phyloP scores from a whole-genome alignment of 2,113 vertebrate species.

The Ochotona princeps region DNA sequence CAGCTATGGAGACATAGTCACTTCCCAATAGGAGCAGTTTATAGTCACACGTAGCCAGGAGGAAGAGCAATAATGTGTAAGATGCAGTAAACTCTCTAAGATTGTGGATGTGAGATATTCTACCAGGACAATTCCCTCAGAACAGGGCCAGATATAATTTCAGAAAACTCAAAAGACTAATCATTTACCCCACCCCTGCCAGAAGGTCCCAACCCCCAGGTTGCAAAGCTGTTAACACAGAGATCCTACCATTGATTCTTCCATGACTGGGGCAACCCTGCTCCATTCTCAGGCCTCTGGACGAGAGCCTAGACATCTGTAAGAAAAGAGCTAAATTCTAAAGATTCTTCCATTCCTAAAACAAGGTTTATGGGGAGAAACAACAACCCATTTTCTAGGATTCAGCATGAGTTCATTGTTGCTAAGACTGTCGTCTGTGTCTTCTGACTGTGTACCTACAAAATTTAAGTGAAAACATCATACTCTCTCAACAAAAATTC shows the following conservation, averaged over 20 bases:
- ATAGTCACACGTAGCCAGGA: neutral
- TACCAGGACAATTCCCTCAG: neutral
- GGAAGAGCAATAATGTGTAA: neutral
- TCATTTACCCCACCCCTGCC: neutral
- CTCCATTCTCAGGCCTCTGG: neutral
- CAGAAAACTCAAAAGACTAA: slow-evolving; percentile 3
- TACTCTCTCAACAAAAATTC: neutral
- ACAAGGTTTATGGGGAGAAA: neutral
- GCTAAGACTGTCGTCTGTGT: neutral
- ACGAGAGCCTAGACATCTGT: neutral
- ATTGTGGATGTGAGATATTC: neutral
- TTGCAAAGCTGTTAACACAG: neutral
- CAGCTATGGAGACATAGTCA: neutral
- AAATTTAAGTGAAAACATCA: slow-evolving; percentile 12
- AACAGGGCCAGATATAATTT: neutral
- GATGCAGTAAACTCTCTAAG: neutral
- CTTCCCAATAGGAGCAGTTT: neutral
- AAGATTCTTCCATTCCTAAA: neutral
- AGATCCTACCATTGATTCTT: neutral
- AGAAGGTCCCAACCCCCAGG: neutral
- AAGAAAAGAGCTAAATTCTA: neutral
- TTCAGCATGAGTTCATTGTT: neutral
- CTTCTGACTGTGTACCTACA: neutral
- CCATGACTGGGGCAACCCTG: neutral
- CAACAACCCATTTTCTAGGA: neutral